A percentile compares a stretch with the other conserved stretches of the same genome.
These are phyloP conservation scores for Megaceryle torquata DNA, from an alignment of 2,113 vertebrate genomes.

Conservation along the genomic window DNA sequence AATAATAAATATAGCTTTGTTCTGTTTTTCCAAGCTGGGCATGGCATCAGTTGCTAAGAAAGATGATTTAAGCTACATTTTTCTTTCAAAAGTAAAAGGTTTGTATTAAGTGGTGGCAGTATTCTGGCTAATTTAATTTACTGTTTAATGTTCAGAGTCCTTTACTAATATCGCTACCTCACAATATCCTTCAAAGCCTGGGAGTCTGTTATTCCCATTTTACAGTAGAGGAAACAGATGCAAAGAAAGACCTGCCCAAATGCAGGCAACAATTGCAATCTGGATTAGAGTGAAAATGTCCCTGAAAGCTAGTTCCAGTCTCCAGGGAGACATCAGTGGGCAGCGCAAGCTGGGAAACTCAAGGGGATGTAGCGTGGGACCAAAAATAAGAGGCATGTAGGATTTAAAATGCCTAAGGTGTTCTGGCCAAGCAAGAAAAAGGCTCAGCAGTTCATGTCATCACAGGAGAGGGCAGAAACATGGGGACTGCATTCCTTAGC, in stretches of 20 bases:
- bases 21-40: not conserved
- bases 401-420: slow-evolving; percentile 22
- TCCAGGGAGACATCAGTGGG: slow-evolving; percentile 41
- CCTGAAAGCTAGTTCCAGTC: slow-evolving; percentile 25
- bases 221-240: slow-evolving; percentile 58
- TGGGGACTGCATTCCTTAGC: not conserved
- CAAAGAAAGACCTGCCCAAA: slow-evolving; percentile 65
- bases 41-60: not conserved
- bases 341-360: slow-evolving; percentile 41
- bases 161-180: not conserved
- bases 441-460: not conserved
- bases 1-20: not conserved
- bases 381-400: not conserved
- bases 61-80: not conserved
- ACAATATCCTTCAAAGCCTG: not conserved
- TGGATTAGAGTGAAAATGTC: slow-evolving; percentile 47
- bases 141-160: not conserved
- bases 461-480: not conserved
- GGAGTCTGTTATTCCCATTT: slow-evolving; percentile 50
- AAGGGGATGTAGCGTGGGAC: not conserved
- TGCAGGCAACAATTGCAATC: slow-evolving; percentile 13
- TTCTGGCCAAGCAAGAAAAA: slow-evolving; percentile 31
- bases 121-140: not conserved
- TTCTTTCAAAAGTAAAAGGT: not conserved
- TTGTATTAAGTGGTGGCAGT: not conserved